phyloP scores from a whole-genome alignment of 2,113 vertebrate genomes.

The Apus apus region DNA sequence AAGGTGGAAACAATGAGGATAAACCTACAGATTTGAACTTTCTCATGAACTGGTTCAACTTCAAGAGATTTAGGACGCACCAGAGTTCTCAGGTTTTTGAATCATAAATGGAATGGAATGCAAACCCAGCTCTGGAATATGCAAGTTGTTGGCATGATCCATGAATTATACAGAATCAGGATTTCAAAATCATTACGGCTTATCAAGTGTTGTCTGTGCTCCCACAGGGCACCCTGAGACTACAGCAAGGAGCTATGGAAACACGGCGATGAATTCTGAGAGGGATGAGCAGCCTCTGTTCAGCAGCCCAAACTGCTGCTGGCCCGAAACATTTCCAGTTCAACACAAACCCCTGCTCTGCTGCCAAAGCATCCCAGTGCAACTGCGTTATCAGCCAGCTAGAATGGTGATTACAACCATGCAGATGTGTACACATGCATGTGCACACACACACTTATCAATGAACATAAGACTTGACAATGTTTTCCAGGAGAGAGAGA shows the following conservation, averaged over 20 bases:
- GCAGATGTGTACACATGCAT: rapidly evolving
- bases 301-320: not conserved
- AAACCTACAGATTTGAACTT: not conserved
- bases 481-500: not conserved
- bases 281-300: not conserved
- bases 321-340: not conserved
- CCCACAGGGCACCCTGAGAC: not conserved
- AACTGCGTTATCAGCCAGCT: not conserved
- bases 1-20: not conserved
- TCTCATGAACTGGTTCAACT: not conserved
- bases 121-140: not conserved
- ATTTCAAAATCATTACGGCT: not conserved
- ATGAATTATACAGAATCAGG: not conserved
- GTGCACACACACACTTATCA: not conserved
- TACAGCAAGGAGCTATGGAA: not conserved
- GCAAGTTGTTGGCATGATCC: not conserved
- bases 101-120: not conserved
- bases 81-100: not conserved
- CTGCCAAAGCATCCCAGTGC: not conserved
- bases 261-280: not conserved
- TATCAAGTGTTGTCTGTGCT: not conserved
- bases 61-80: not conserved
- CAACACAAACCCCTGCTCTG: not conserved
- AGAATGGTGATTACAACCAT: not conserved
- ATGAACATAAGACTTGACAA: not conserved